Percentiles rank a stretch among this genome's conserved stretches.
phyloP scores from a whole-genome alignment of 2,888 invertebrate genomes.

The Pediacus dermestoides region DNA sequence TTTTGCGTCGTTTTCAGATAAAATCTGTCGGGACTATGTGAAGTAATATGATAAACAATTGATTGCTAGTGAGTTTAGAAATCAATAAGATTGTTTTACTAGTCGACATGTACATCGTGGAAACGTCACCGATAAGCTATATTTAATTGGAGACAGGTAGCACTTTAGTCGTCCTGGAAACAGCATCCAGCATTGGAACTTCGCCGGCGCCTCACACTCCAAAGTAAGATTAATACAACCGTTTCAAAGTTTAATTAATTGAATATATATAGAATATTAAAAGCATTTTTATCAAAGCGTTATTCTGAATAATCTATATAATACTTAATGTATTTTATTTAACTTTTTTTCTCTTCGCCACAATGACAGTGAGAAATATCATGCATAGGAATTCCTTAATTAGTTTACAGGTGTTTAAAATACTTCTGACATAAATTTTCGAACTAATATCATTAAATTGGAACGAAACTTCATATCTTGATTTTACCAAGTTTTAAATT shows the following conservation, averaged over 20 bases:
- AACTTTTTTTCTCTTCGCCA: too few relatives aligned
- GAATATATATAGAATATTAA: constrained; percentile 3
- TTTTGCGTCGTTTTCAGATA: not conserved
- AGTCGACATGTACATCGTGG: not conserved
- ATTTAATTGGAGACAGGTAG: constrained; percentile 7
- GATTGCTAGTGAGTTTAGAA: not conserved
- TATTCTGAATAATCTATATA: constrained; percentile 4
- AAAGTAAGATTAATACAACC: constrained; percentile 8
- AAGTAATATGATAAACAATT: not conserved
- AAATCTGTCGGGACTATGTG: too few relatives aligned
- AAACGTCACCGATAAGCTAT: not conserved
- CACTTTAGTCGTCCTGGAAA: not conserved
- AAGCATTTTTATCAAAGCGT: constrained; percentile 5
- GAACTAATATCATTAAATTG: constrained; percentile 25
- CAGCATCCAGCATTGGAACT: not conserved
- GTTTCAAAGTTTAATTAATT: constrained; percentile 7
- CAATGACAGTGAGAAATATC: constrained; percentile 25
- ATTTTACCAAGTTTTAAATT: constrained; percentile 21
- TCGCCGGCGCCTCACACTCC: constrained; percentile 4
- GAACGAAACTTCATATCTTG: constrained; percentile 25
- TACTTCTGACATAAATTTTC: constrained; percentile 26
- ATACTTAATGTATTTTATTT: constrained; percentile 6
- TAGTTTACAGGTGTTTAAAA: constrained; percentile 31
- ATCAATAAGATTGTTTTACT: not conserved
- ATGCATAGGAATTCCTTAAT: constrained; percentile 24